A percentile compares a stretch with the other conserved stretches of the same genome.
Evolutionary conservation across 2,888 invertebrate species (phyloP).

Genomic region (Amphipyra berbera): DNA sequence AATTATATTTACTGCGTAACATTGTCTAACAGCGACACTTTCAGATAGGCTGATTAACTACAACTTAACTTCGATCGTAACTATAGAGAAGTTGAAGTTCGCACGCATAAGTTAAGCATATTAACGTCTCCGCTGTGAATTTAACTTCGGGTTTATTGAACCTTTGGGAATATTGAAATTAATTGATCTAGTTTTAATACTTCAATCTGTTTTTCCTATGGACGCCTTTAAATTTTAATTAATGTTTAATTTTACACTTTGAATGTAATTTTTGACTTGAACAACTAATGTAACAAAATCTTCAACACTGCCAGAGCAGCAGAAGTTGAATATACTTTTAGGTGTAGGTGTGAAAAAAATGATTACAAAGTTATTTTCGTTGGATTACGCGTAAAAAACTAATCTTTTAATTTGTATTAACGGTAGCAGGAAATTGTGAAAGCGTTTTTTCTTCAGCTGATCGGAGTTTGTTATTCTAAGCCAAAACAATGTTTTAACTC

Average conservation of each 20-base stretch:
- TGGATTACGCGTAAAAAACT: slow-evolving; percentile 12
- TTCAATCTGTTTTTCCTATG: slow-evolving; percentile 56
- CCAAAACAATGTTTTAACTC: slow-evolving; percentile 74
- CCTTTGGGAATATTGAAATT: slow-evolving; percentile 75
- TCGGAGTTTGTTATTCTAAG: slow-evolving; percentile 71
- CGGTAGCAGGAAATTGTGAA: slow-evolving; percentile 33
- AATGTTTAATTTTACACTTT: slow-evolving; percentile 31
- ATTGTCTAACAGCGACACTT: slow-evolving; percentile 70
- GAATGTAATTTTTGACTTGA: slow-evolving; percentile 17
- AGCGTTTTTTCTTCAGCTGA: slow-evolving; percentile 63
- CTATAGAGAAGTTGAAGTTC: slow-evolving; percentile 77
- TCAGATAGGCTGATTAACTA: slow-evolving; percentile 68
- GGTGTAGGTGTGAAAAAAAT: slow-evolving; percentile 35
- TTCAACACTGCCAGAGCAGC: slow-evolving; percentile 39
- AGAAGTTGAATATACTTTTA: slow-evolving; percentile 37
- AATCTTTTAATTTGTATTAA: slow-evolving; percentile 44
- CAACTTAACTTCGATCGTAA: slow-evolving; percentile 77
- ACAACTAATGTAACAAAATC: slow-evolving; percentile 45
- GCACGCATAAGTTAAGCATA: slow-evolving; percentile 82
- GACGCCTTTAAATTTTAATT: slow-evolving; percentile 55
- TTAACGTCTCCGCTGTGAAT: slow-evolving; percentile 78
- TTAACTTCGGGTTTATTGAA: slow-evolving; percentile 76
- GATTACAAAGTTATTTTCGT: slow-evolving; percentile 28
- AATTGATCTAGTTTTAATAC: slow-evolving; percentile 71
- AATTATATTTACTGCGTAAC: slow-evolving; percentile 75